phyloP scores from a whole-genome alignment of 2,888 invertebrate species.

The Nymphalis urticae region DNA sequence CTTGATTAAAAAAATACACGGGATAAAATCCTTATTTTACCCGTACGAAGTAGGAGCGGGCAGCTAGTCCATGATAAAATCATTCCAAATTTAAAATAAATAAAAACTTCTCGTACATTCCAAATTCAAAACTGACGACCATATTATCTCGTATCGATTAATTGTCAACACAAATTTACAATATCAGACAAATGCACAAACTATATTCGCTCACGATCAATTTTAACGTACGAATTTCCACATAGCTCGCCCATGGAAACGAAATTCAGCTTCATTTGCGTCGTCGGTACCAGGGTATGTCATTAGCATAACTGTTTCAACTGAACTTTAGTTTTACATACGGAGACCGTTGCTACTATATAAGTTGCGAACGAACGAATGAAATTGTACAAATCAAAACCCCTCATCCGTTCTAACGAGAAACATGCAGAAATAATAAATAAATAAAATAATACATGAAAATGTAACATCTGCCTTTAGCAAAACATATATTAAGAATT shows the following conservation, averaged over 20 bases:
- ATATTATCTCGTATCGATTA: neutral
- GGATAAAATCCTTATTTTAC: too few species aligned
- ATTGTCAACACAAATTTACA: neutral
- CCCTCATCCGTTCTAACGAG: neutral
- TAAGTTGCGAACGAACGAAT: neutral
- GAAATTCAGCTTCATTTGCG: conserved; percentile 17
- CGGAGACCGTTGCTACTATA: conserved; percentile 7
- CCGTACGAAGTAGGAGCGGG: too few species aligned
- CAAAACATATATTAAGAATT: too few species aligned
- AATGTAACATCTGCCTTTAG: too few species aligned
- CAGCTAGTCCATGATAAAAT: too few species aligned
- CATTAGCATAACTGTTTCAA: conserved; percentile 29
- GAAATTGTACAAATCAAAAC: conserved; percentile 7
- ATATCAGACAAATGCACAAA: conserved; percentile 2
- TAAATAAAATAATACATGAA: too few species aligned
- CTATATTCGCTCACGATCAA: conserved; percentile 9
- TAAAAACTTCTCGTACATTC: too few species aligned
- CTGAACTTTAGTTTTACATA: conserved; percentile 13
- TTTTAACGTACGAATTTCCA: conserved; percentile 20
- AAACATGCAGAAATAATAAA: neutral
- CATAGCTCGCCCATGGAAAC: conserved; percentile 7
- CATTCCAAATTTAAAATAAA: too few species aligned
- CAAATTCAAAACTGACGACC: too few species aligned
- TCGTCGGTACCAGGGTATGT: neutral
- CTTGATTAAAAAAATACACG: too few species aligned